phyloP scores from a whole-genome alignment of 2,888 invertebrate genomes.

The Ichneumoninae sp. region DNA sequence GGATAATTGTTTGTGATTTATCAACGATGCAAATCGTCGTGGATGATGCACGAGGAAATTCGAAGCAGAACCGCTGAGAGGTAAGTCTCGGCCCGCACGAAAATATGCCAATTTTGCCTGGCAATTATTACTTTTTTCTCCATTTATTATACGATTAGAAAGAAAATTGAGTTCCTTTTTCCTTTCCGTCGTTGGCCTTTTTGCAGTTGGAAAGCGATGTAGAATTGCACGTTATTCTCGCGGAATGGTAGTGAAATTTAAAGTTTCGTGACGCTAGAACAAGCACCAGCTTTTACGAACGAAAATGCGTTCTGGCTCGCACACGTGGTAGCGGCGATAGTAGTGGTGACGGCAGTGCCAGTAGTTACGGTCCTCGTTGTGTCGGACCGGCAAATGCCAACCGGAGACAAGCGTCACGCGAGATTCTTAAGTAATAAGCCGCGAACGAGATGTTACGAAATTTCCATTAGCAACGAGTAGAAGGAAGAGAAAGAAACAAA shows the following conservation, averaged over 20 bases:
- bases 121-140: not conserved
- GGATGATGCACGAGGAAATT: conserved; percentile 48
- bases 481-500: conserved; percentile 10
- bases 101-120: not conserved
- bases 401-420: conserved; percentile 55
- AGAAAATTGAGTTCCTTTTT: not conserved
- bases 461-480: conserved; percentile 55
- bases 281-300: conserved; percentile 41
- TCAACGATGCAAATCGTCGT: conserved; percentile 31
- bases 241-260: conserved; percentile 1
- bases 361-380: conserved; percentile 56
- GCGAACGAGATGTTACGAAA: conserved; percentile 43
- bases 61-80: conserved; percentile 43
- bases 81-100: conserved; percentile 36
- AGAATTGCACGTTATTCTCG: not conserved
- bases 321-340: conserved; percentile 44
- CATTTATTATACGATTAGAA: not conserved
- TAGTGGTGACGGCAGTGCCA: conserved; percentile 49
- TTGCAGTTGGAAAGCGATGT: not conserved
- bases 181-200: not conserved
- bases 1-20: conserved; percentile 54
- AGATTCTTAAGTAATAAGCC: conserved; percentile 56
- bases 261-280: not conserved
- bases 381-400: conserved; percentile 54
- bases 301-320: conserved; percentile 29